Evolutionary conservation across 1,140 invertebrate species (phyloP), one percentile per base, ranked within the genome.

Genomic region (Propsilocerus akamusi): DNA sequence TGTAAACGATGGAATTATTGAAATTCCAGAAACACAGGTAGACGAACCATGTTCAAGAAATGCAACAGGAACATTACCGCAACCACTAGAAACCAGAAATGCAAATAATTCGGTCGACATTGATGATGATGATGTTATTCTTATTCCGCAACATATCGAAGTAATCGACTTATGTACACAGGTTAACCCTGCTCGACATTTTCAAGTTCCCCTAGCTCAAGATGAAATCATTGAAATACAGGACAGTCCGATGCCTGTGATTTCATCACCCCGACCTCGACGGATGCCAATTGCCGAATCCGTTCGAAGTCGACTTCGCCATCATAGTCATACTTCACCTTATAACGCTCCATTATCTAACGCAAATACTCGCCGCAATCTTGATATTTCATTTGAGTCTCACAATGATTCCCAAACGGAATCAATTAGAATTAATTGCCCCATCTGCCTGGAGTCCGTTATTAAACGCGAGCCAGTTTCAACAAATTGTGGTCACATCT

Each of bases 401-500:
- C 12, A 17, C 8, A 17, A 41, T 20, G n/a, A 17, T 17, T 20
- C 4, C 22, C 34, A 41, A 17, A n/a, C 34, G 11, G 14, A 30
- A 41, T 5, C 5, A 41, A 20, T 41, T 20, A 20, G 4, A 22
- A 5, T 49, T 22, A 54, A 28, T 25, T 54, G 53, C 46, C 26
- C 53, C 3, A 46, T 54, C 22, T 54, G 53, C 30, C 34, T 54
- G 28, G 53, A 54, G 25, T 47, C 49, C 2, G 46, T 25, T 20
- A 14, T 49, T 5, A 49, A 49, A 24, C 49, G 50, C 7, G 25
- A 51, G 14, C 53, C 53, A 12, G 51, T 48, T 4, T 53, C 53
- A 11, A 54, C 53, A 11, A 49, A 41, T 23, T 54, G 53, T 48
- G 53, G 53, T 26, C 53, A 54, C 28, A 41, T 54, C 8, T 54